Percentiles rank a stretch among this genome's conserved stretches.
Evolutionary conservation across 2,797 vertebrate genomes (phyloP).

Genomic region (Brachyalestes nurse): DNA sequence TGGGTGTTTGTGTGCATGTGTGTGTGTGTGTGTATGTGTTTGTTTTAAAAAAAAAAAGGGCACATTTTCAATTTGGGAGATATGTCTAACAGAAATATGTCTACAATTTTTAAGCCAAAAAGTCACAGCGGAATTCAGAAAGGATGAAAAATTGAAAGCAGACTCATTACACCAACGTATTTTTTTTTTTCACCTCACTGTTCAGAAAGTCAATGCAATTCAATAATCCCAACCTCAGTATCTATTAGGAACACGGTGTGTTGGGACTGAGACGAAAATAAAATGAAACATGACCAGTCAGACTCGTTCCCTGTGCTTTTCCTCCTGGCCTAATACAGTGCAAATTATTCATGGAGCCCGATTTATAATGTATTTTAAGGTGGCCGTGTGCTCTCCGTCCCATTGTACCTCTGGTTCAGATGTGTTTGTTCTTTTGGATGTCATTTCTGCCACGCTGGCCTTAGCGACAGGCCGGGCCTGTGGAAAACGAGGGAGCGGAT

Average conservation of each 20-base stretch:
- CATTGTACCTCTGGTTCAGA: constrained; percentile 58
- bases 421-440: constrained; percentile 56
- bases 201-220: constrained; percentile 2
- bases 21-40: too few relatives aligned
- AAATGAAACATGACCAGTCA: constrained; percentile 38
- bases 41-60: too few relatives aligned
- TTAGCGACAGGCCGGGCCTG: constrained; percentile 1
- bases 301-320: constrained; percentile 42
- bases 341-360: constrained; percentile 71
- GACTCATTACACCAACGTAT: not conserved
- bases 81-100: not conserved
- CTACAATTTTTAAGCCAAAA: not conserved
- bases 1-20: too few relatives aligned
- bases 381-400: constrained; percentile 61
- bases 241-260: not conserved
- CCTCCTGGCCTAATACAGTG: constrained; percentile 54
- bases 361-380: constrained; percentile 70
- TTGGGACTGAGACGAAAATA: constrained; percentile 24
- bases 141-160: not conserved
- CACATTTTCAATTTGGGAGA: too few relatives aligned
- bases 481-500: constrained; percentile 26
- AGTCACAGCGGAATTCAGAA: not conserved
- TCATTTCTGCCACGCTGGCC: constrained; percentile 58
- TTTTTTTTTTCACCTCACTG: not conserved
- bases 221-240: not conserved